Conservation (phyloP, 2,113 vertebrate genomes). For the Antigone vipio region DNA sequence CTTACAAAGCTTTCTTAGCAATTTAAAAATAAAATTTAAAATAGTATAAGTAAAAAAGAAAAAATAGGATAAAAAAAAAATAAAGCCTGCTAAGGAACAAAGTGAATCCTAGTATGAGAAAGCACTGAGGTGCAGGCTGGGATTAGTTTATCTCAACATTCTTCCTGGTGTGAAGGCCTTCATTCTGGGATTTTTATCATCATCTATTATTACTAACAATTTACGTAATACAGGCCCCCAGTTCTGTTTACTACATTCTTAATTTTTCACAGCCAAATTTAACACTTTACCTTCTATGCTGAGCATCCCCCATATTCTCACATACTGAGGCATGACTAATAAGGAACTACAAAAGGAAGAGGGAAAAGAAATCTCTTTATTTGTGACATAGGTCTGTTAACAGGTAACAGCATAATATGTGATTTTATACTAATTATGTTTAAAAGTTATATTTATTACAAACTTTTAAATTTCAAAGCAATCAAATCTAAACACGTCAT, state of each 20-base stretch:
- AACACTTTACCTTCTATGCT: not conserved
- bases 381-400: not conserved
- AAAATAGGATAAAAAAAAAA: not conserved
- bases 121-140: fast-evolving
- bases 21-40: not conserved
- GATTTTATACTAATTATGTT: not conserved
- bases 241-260: not conserved
- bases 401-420: not conserved
- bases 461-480: not conserved
- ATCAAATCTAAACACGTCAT: not conserved
- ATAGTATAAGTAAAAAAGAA: not conserved
- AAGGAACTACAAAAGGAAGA: not conserved
- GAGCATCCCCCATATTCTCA: not conserved
- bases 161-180: not conserved
- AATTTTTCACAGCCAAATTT: not conserved
- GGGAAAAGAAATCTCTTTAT: not conserved
- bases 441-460: not conserved
- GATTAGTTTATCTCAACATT: not conserved
- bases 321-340: not conserved
- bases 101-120: not conserved
- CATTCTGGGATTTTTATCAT: not conserved
- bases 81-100: not conserved
- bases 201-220: not conserved
- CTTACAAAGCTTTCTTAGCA: not conserved
- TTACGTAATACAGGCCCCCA: fast-evolving